phyloP scores from a whole-genome alignment of 2,797 vertebrate genomes.

The Jordanella pulchra region DNA sequence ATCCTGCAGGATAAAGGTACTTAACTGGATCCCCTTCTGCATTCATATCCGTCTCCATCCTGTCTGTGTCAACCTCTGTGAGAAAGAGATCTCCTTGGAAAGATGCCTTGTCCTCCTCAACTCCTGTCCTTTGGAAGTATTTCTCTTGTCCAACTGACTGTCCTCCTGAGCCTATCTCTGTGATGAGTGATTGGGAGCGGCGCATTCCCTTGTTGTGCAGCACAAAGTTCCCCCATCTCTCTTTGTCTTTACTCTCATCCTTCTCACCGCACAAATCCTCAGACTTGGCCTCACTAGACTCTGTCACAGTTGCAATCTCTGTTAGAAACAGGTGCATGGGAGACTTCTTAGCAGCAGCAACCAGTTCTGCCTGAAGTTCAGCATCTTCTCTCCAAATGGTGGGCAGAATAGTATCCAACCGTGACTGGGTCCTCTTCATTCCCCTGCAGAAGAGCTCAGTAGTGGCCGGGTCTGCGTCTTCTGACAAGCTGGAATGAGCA shows the following conservation, averaged over 20 bases:
- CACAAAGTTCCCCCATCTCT: conserved; percentile 67
- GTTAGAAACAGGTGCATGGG: conserved; percentile 86
- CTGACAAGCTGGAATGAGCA: conserved; percentile 75
- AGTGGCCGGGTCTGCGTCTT: conserved; percentile 75
- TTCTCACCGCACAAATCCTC: conserved; percentile 70
- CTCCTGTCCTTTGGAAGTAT: conserved; percentile 38
- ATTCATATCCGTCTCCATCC: conserved; percentile 58
- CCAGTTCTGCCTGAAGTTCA: conserved; percentile 76
- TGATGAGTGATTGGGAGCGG: conserved; percentile 78
- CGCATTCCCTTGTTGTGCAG: conserved; percentile 77
- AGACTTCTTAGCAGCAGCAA: conserved; percentile 77
- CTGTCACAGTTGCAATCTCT: conserved; percentile 77
- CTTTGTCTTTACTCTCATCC: conserved; percentile 58
- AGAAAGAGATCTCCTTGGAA: conserved; percentile 82
- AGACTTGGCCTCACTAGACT: conserved; percentile 67
- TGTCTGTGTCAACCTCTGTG: conserved; percentile 81
- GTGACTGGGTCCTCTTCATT: conserved; percentile 85
- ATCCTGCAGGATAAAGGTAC: conserved; percentile 71
- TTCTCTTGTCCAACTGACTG: conserved; percentile 68
- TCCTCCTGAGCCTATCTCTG: conserved; percentile 76
- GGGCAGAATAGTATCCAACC: conserved; percentile 84
- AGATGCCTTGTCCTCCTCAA: conserved; percentile 47
- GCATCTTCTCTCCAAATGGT: conserved; percentile 85
- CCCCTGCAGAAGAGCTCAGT: conserved; percentile 78
- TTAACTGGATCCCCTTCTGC: conserved; percentile 70